These are phyloP conservation scores for Cossypha heuglini DNA, from an alignment of 2,797 vertebrate species.

Conservation along the genomic window DNA sequence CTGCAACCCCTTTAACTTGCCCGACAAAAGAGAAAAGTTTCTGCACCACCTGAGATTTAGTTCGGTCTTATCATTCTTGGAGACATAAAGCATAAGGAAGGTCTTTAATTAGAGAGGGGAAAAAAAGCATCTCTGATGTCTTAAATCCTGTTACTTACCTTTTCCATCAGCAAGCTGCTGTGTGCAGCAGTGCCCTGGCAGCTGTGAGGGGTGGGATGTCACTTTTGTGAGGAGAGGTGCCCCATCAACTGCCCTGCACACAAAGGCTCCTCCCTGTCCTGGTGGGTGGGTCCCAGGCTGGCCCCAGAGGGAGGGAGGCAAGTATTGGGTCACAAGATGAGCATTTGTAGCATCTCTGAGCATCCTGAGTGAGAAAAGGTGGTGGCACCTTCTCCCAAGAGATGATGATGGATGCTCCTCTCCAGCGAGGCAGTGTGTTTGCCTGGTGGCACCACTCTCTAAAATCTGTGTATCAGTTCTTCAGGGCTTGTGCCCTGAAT, in stretches of 20 bases:
- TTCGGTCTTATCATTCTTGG: not conserved
- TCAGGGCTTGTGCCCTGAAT: not conserved
- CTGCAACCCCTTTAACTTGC: not conserved
- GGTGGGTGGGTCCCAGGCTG: not conserved
- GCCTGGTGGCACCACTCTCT: not conserved
- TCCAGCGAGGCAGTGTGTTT: rapidly evolving
- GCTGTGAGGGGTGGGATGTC: rapidly evolving
- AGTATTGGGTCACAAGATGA: rapidly evolving
- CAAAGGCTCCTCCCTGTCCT: not conserved
- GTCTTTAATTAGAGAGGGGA: not conserved
- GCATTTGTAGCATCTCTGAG: not conserved
- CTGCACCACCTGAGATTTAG: not conserved
- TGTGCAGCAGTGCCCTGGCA: rapidly evolving
- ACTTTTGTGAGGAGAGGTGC: not conserved
- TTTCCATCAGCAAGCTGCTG: not conserved
- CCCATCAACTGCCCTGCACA: not conserved
- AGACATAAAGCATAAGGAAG: not conserved
- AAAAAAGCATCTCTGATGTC: not conserved
- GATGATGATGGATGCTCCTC: rapidly evolving
- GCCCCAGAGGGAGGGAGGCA: not conserved
- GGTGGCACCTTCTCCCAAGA: not conserved
- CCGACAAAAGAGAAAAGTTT: not conserved
- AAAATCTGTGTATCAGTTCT: not conserved
- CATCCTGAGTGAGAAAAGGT: not conserved
- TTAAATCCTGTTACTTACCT: not conserved